phyloP scores from a whole-genome alignment of 2,888 invertebrate species.

The Apomyelois bistriatella region DNA sequence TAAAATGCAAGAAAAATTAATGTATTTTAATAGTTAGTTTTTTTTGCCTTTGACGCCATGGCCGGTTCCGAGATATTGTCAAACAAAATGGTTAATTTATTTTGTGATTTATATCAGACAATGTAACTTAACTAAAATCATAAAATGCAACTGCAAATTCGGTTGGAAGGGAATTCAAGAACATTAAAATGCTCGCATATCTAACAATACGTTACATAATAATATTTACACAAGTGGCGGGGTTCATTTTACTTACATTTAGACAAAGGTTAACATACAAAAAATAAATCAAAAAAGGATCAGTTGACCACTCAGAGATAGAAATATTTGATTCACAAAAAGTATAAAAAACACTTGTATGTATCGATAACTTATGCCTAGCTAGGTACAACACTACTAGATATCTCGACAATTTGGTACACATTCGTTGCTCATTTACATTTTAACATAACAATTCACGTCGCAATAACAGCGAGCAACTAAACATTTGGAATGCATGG shows the following conservation, averaged over 20 bases:
- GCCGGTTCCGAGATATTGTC: neutral
- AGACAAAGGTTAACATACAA: conserved; percentile 15
- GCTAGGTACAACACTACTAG: conserved; percentile 64
- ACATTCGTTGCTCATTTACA: conserved; percentile 74
- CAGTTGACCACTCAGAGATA: conserved; percentile 9
- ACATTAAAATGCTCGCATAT: neutral
- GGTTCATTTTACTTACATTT: conserved; percentile 21
- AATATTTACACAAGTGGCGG: conserved; percentile 23
- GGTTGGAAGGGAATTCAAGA: neutral
- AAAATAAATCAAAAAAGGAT: neutral
- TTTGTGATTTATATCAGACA: too few relatives aligned
- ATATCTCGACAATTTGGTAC: conserved; percentile 73
- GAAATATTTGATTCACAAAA: conserved; percentile 24
- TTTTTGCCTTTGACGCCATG: neutral
- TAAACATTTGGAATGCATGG: conserved; percentile 67
- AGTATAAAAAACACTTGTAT: conserved; percentile 44
- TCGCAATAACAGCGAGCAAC: conserved; percentile 50
- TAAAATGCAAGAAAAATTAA: conserved; percentile 35
- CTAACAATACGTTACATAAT: conserved; percentile 14
- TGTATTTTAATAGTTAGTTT: conserved; percentile 1
- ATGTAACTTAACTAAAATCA: too few relatives aligned
- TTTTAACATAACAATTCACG: conserved; percentile 39
- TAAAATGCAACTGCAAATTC: neutral
- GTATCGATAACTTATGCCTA: conserved; percentile 62
- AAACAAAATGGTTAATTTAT: too few relatives aligned